These are phyloP conservation scores for Drosophila kurseongensis DNA, from an alignment of 1,140 invertebrate species.

Conservation along the genomic window DNA sequence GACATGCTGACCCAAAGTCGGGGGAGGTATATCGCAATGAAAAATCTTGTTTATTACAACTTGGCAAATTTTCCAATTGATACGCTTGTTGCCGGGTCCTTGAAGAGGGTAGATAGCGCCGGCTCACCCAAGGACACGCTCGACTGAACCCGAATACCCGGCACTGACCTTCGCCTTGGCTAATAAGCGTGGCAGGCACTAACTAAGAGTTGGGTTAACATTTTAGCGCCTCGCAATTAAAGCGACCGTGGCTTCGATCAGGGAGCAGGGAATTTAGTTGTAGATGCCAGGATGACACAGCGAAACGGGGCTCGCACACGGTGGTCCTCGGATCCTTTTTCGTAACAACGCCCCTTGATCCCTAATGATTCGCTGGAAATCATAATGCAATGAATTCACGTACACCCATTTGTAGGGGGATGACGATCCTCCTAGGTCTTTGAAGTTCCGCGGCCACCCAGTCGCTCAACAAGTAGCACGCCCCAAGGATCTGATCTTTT, in stretches of 20 bases:
- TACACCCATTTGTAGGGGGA: constrained; percentile 7
- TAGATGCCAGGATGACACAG: constrained; percentile 55
- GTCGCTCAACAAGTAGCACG: constrained; percentile 56
- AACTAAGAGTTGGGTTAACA: constrained; percentile 59
- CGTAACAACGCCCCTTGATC: constrained; percentile 30
- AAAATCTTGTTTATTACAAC: constrained; percentile 82
- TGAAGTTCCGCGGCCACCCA: constrained; percentile 54
- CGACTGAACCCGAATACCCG: neutral
- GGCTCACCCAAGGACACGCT: constrained; percentile 63
- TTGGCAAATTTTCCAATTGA: constrained; percentile 80
- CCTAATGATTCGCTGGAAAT: constrained; percentile 75
- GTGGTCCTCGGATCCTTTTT: constrained; percentile 46
- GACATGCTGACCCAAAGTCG: constrained; percentile 50
- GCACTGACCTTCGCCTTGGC: constrained; percentile 15
- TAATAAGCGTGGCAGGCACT: constrained; percentile 77
- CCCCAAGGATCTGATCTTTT: constrained; percentile 53
- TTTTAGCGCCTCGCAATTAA: constrained; percentile 73
- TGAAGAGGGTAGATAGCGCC: constrained; percentile 43
- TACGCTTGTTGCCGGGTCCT: constrained; percentile 37
- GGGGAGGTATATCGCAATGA: constrained; percentile 63
- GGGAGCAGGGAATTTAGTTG: constrained; percentile 63
- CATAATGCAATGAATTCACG: constrained; percentile 50
- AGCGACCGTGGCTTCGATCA: constrained; percentile 8
- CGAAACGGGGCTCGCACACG: constrained; percentile 36
- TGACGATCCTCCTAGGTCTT: constrained; percentile 15